These are phyloP conservation scores for Theretra japonica DNA, from an alignment of 2,888 invertebrate species.

Conservation along the genomic window DNA sequence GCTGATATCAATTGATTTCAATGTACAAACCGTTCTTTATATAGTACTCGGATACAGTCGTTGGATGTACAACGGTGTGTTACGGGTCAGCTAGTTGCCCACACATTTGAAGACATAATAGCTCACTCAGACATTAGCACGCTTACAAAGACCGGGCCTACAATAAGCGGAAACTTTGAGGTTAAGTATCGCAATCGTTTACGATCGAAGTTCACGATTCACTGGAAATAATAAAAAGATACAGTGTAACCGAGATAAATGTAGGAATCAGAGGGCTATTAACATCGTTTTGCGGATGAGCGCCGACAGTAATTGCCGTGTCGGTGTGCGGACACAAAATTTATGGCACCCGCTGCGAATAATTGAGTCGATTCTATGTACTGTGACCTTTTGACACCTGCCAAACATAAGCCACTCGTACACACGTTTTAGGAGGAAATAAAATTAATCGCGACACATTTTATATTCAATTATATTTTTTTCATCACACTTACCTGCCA, in stretches of 20 bases:
- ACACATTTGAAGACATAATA: background rate
- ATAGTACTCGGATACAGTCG: too few relatives aligned
- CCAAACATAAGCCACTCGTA: constrained; percentile 46
- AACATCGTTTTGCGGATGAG: constrained; percentile 83
- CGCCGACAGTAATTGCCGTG: constrained; percentile 83
- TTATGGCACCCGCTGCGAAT: constrained; percentile 74
- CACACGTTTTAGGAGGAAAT: background rate
- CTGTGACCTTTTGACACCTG: constrained; percentile 59
- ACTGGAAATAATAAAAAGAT: constrained; percentile 55
- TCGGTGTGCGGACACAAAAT: constrained; percentile 77
- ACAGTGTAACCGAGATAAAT: constrained; percentile 69
- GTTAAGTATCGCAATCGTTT: constrained; percentile 31
- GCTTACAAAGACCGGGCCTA: background rate
- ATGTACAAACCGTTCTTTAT: too few relatives aligned
- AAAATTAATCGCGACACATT: background rate
- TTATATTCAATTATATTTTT: too few relatives aligned
- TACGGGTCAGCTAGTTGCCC: background rate
- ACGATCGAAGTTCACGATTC: constrained; percentile 50
- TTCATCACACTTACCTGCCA: too few relatives aligned
- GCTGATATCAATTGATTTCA: too few relatives aligned
- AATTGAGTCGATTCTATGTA: constrained; percentile 73
- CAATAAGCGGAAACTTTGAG: background rate
- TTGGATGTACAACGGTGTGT: background rate
- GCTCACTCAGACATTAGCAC: background rate
- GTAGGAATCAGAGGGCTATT: constrained; percentile 79